Conservation (phyloP, 2,888 invertebrate species). For the Spodoptera exigua region DNA sequence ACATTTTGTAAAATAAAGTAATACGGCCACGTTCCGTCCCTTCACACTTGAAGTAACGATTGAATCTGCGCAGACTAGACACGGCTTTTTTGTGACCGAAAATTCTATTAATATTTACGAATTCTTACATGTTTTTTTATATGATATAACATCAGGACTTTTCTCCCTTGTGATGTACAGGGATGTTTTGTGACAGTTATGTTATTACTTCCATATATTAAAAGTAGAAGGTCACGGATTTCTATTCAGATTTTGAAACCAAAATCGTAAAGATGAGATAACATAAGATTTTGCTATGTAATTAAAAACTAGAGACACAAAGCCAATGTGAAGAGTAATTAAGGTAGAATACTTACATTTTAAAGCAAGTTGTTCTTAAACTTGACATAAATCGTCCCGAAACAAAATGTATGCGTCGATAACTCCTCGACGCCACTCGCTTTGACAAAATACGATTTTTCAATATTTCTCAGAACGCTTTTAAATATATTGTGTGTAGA, state of each 20-base stretch:
- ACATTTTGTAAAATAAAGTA: conserved; percentile 82
- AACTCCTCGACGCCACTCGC: conserved; percentile 17
- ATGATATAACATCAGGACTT: too few relatives aligned
- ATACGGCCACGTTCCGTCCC: conserved; percentile 64
- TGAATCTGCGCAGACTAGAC: conserved; percentile 64
- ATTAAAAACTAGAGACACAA: too few relatives aligned
- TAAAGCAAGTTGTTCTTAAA: neutral
- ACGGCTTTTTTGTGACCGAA: conserved; percentile 61
- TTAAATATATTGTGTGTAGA: conserved; percentile 72
- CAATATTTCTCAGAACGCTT: conserved; percentile 64
- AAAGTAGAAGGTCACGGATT: too few relatives aligned
- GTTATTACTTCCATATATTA: too few relatives aligned
- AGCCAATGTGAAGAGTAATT: too few relatives aligned
- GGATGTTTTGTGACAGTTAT: too few relatives aligned
- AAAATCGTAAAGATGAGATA: too few relatives aligned
- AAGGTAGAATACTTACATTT: too few relatives aligned
- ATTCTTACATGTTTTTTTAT: conserved; percentile 9
- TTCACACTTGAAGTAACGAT: conserved; percentile 68
- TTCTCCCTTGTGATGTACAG: too few relatives aligned
- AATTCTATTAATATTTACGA: conserved; percentile 50
- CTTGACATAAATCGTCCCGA: conserved; percentile 1
- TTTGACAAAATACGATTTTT: conserved; percentile 62
- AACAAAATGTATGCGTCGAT: conserved; percentile 17
- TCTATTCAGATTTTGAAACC: too few relatives aligned
- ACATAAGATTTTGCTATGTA: too few relatives aligned